A percentile compares a stretch with the other conserved stretches of the same genome.
Evolutionary conservation across 2,888 invertebrate genomes (phyloP).

Genomic region (Malacosoma neustria): DNA sequence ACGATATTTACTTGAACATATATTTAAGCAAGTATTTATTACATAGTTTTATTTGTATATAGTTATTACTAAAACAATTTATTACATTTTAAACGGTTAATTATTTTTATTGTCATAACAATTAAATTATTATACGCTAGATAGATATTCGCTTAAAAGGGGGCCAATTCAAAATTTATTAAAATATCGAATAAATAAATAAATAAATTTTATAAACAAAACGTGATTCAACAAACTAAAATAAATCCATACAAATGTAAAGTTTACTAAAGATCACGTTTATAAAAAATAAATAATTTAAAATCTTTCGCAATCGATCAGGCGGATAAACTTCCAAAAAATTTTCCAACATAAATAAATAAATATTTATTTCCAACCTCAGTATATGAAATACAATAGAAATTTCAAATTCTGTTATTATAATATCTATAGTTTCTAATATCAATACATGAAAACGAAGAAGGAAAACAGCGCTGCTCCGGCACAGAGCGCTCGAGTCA

Average conservation of each 20-base stretch:
- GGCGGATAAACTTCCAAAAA: not conserved
- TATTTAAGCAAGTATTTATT: no score
- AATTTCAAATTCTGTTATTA: slow-evolving; percentile 20
- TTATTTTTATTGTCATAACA: no score
- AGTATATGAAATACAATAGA: not conserved
- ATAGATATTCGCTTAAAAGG: no score
- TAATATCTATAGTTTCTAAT: slow-evolving; percentile 62
- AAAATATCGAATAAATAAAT: not conserved
- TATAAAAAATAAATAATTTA: not conserved
- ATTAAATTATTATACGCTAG: no score
- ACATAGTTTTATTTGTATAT: no score
- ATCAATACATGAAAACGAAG: slow-evolving; percentile 71
- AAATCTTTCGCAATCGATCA: not conserved
- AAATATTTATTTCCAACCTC: not conserved
- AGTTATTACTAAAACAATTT: no score
- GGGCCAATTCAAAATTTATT: not conserved
- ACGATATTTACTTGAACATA: no score
- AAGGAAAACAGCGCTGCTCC: slow-evolving; percentile 72
- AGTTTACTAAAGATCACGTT: not conserved
- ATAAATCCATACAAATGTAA: not conserved
- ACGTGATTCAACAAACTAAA: not conserved
- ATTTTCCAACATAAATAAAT: not conserved
- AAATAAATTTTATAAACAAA: no score
- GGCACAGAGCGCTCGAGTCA: slow-evolving; percentile 71
- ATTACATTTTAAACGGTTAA: no score